Conservation (phyloP, 1,140 invertebrate species). For the Chymomyza costata region DNA sequence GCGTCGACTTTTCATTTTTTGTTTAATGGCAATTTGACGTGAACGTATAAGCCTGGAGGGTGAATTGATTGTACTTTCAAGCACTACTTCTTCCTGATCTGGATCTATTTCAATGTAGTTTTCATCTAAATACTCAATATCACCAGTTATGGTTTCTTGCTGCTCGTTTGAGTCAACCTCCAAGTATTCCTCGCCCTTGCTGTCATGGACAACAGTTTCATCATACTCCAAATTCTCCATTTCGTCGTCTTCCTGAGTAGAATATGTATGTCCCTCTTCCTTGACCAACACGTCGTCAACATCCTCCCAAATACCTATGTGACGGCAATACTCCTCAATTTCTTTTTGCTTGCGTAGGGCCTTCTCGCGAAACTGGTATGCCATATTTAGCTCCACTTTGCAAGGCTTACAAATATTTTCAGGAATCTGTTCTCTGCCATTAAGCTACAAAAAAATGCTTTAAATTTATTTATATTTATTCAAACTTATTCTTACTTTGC, state of each 20-base stretch:
- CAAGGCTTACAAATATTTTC: slow-evolving; percentile 61
- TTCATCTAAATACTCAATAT: slow-evolving; percentile 58
- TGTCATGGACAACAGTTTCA: slow-evolving; percentile 8
- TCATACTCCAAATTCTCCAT: slow-evolving; percentile 40
- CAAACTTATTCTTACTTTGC: slow-evolving; percentile 33
- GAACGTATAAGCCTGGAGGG: too few species aligned
- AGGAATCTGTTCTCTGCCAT: slow-evolving; percentile 51
- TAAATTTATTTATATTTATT: slow-evolving; percentile 1
- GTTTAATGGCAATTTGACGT: not conserved
- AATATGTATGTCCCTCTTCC: slow-evolving; percentile 29
- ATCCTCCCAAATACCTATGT: slow-evolving; percentile 41
- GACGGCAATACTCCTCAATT: slow-evolving; percentile 44
- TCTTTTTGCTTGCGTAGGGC: slow-evolving; percentile 49
- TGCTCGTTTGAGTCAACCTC: slow-evolving; percentile 39
- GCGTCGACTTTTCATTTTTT: too few species aligned
- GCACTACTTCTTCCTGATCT: slow-evolving; percentile 37
- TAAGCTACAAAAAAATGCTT: slow-evolving; percentile 21
- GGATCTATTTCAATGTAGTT: slow-evolving; percentile 52
- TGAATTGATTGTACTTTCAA: slow-evolving; percentile 30
- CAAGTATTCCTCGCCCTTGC: slow-evolving; percentile 27
- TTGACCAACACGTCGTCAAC: slow-evolving; percentile 45
- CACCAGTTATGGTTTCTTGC: slow-evolving; percentile 43
- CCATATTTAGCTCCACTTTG: slow-evolving; percentile 65
- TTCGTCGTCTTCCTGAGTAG: slow-evolving; percentile 35
- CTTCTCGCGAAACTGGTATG: slow-evolving; percentile 64